Evolutionary conservation across 2,113 vertebrate genomes (phyloP).

Genomic region (Oreochromis aureus): DNA sequence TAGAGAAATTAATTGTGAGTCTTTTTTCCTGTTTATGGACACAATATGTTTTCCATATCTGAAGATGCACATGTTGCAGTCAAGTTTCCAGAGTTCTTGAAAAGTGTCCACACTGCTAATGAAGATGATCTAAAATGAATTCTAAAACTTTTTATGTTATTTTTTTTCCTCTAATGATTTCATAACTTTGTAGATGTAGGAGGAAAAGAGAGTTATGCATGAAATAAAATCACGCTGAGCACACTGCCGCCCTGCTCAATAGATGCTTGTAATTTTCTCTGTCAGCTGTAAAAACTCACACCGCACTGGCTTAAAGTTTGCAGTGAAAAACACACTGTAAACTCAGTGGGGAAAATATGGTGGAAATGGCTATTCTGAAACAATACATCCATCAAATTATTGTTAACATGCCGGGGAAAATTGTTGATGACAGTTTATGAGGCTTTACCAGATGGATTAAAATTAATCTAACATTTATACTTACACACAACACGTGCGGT

Average conservation of each 20-base stretch:
- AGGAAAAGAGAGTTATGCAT: not conserved
- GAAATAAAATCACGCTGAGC: not conserved
- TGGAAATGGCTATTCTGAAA: not conserved
- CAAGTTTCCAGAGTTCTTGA: not conserved
- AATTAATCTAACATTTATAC: constrained; percentile 17
- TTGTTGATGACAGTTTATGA: constrained; percentile 39
- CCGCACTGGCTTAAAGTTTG: not conserved
- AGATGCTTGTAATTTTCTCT: constrained; percentile 6
- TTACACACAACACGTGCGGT: constrained; percentile 25
- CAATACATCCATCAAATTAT: constrained; percentile 17
- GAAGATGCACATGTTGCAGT: constrained; percentile 29
- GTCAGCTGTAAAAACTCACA: constrained; percentile 29
- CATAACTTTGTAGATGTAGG: not conserved
- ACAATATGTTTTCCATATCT: constrained; percentile 44
- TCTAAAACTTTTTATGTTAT: not conserved
- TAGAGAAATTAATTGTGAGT: constrained; percentile 54
- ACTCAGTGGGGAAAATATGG: not conserved
- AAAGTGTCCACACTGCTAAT: not conserved
- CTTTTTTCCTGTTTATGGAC: constrained; percentile 52
- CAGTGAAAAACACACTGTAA: not conserved
- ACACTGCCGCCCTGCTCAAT: not conserved
- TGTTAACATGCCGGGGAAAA: not conserved
- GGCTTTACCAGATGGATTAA: constrained; percentile 23
- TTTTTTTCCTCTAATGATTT: not conserved
- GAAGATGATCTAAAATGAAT: not conserved